phyloP scores from a whole-genome alignment of 2,888 invertebrate genomes.

The Ectropis crepuscularia region DNA sequence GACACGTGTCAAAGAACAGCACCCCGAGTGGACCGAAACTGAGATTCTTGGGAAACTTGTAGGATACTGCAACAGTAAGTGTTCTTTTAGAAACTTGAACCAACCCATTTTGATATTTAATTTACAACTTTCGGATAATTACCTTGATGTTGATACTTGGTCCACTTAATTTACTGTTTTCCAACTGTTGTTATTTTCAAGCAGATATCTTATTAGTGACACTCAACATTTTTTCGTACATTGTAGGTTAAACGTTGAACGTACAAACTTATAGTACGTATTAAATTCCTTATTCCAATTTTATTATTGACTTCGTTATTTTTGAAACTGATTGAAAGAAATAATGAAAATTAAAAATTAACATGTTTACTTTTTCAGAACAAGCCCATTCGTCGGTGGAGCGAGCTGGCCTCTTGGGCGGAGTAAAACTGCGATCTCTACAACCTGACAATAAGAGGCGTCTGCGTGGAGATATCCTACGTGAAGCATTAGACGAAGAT shows the following conservation, averaged over 20 bases:
- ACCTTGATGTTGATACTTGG: no score
- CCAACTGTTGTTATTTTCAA: no score
- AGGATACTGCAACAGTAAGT: constrained; percentile 93
- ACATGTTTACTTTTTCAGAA: constrained; percentile 70
- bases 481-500: constrained; percentile 93
- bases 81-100: neutral
- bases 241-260: no score
- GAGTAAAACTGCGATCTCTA: constrained; percentile 91
- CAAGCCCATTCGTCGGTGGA: constrained; percentile 98
- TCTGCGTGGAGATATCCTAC: constrained; percentile 90
- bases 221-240: no score
- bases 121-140: neutral
- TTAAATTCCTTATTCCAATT: no score
- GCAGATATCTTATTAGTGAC: no score
- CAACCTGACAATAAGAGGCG: constrained; percentile 89
- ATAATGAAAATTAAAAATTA: no score
- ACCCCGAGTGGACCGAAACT: constrained; percentile 90
- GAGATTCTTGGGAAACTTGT: constrained; percentile 92
- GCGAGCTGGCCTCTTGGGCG: constrained; percentile 94
- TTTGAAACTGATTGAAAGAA: no score
- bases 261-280: no score
- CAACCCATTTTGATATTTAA: neutral
- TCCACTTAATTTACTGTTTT: no score
- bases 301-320: no score
- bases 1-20: constrained; percentile 87